A percentile compares a stretch with the other conserved stretches of the same genome.
phyloP scores from a whole-genome alignment of 2,888 invertebrate genomes.

The Lymantria monacha region DNA sequence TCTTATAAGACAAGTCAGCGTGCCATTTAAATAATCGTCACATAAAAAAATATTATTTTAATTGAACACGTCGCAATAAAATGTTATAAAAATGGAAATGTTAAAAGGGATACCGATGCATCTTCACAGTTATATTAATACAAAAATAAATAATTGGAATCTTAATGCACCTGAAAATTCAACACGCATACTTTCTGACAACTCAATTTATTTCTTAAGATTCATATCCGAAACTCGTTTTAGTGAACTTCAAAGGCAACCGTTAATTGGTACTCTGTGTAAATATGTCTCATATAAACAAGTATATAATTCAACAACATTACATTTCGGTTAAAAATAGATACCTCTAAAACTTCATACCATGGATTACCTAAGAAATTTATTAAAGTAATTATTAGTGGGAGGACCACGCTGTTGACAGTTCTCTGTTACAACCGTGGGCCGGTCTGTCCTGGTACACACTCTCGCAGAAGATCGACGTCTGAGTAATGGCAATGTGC shows the following conservation, averaged over 20 bases:
- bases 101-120: constrained; percentile 16
- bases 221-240: constrained; percentile 68
- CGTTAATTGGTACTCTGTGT: constrained; percentile 60
- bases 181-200: constrained; percentile 52
- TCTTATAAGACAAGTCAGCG: background rate
- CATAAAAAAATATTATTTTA: background rate
- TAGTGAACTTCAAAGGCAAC: constrained; percentile 67
- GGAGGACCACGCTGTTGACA: no score
- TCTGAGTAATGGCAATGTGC: no score
- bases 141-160: constrained; percentile 53
- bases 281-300: background rate
- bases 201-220: constrained; percentile 71
- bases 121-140: constrained; percentile 28
- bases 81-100: constrained; percentile 14
- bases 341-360: background rate
- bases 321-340: background rate
- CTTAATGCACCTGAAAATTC: constrained; percentile 57
- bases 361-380: no score
- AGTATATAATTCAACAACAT: background rate
- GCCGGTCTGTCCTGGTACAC: no score
- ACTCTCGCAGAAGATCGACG: no score
- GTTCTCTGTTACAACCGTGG: no score
- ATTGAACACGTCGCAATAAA: background rate
- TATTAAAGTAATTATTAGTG: no score
- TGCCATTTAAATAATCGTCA: background rate